A percentile compares a stretch with the other conserved stretches of the same genome.
Evolutionary conservation across 2,797 vertebrate genomes (phyloP).

Genomic region (Passerculus sandwichensis): DNA sequence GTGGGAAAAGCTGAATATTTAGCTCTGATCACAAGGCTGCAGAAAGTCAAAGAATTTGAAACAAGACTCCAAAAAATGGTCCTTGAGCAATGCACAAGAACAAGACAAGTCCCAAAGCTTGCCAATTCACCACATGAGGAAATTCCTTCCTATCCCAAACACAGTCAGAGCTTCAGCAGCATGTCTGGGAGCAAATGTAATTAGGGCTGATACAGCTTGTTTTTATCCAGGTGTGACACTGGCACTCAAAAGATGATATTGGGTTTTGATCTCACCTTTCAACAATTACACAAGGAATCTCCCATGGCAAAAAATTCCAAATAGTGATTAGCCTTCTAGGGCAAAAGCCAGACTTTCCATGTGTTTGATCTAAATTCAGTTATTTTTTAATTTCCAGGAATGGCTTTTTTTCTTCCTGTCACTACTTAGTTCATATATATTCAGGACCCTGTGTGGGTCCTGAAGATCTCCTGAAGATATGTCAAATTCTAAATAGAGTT

Average conservation of each 20-base stretch:
- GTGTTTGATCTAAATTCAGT: constrained; percentile 49
- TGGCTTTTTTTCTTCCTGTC: neutral
- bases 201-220: constrained; percentile 9
- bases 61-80: neutral
- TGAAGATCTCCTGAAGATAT: constrained; percentile 23
- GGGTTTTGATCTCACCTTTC: constrained; percentile 5
- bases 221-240: neutral
- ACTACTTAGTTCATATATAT: neutral
- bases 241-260: neutral
- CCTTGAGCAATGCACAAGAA: neutral
- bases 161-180: neutral
- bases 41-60: constrained; percentile 16
- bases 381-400: constrained; percentile 56
- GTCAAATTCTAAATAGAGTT: neutral
- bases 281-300: constrained; percentile 19
- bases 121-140: constrained; percentile 2
- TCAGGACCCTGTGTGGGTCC: neutral
- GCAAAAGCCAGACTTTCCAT: constrained; percentile 4
- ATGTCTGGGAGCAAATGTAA: neutral
- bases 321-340: constrained; percentile 9
- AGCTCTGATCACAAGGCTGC: neutral
- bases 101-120: neutral
- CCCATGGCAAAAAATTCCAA: neutral
- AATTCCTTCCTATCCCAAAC: constrained; percentile 42
- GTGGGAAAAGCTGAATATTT: neutral